phyloP scores from a whole-genome alignment of 2,797 vertebrate species.

The Saxicola maurus region DNA sequence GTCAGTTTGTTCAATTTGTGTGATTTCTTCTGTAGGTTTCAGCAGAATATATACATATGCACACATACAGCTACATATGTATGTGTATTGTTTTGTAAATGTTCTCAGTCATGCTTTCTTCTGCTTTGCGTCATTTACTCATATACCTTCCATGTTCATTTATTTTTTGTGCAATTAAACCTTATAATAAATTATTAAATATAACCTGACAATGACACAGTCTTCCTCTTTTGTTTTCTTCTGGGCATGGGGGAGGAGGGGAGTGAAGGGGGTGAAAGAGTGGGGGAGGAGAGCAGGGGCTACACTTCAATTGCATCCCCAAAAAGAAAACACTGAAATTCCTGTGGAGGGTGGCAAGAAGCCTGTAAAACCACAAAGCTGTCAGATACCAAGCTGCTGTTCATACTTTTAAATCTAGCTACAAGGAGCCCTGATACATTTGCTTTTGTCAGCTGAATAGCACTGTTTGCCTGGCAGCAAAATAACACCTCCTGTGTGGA shows the following conservation, averaged over 20 bases:
- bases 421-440: neutral
- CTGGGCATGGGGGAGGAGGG: neutral
- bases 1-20: conserved; percentile 4
- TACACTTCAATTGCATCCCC: neutral
- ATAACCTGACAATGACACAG: neutral
- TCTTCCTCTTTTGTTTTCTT: conserved; percentile 1
- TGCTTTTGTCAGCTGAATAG: neutral
- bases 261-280: neutral
- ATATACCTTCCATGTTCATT: conserved; percentile 24
- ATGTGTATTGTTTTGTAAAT: conserved; percentile 40
- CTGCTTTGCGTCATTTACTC: conserved; percentile 34
- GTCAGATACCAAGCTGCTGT: neutral
- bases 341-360: neutral
- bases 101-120: conserved; percentile 19
- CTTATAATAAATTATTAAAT: conserved; percentile 64
- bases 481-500: neutral
- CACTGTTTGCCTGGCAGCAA: neutral
- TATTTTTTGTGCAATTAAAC: conserved; percentile 38
- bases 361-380: neutral
- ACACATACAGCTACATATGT: neutral
- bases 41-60: neutral
- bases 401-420: neutral
- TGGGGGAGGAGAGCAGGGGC: neutral
- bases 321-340: neutral
- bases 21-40: conserved; percentile 29